phyloP scores from a whole-genome alignment of 2,888 invertebrate genomes.

The Xanthia icteritia region DNA sequence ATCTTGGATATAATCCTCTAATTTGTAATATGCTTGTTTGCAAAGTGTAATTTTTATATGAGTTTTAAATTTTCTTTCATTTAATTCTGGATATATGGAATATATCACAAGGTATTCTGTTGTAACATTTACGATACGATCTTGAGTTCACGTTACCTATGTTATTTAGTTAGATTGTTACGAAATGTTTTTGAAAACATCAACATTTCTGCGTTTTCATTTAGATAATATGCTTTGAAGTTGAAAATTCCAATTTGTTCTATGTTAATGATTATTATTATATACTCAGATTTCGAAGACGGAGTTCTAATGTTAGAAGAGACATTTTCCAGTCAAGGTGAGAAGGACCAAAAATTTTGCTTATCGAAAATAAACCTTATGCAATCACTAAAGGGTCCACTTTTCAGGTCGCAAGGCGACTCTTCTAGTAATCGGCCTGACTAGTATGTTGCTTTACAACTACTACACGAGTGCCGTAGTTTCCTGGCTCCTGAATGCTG shows the following conservation, averaged over 20 bases:
- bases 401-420: conserved; percentile 79
- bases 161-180: background rate
- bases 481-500: conserved; percentile 89
- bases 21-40: no score
- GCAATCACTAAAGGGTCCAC: background rate
- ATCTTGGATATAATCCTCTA: no score
- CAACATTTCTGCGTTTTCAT: conserved; percentile 21
- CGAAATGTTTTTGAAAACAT: conserved; percentile 8
- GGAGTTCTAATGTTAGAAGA: conserved; percentile 75
- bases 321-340: conserved; percentile 82
- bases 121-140: no score
- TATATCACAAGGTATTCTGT: no score
- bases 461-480: conserved; percentile 91
- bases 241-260: conserved; percentile 12
- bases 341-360: conserved; percentile 7
- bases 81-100: no score
- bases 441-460: conserved; percentile 89
- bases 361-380: background rate
- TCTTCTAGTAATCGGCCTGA: conserved; percentile 81
- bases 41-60: no score
- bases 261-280: conserved; percentile 31
- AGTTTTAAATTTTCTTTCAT: no score
- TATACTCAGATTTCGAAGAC: conserved; percentile 82
- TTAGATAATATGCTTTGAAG: conserved; percentile 17
- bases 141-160: background rate